These are phyloP conservation scores for Bolinopsis microptera DNA, from an alignment of 37 sponge, comb jelly and placozoan species.

Conservation along the genomic window DNA sequence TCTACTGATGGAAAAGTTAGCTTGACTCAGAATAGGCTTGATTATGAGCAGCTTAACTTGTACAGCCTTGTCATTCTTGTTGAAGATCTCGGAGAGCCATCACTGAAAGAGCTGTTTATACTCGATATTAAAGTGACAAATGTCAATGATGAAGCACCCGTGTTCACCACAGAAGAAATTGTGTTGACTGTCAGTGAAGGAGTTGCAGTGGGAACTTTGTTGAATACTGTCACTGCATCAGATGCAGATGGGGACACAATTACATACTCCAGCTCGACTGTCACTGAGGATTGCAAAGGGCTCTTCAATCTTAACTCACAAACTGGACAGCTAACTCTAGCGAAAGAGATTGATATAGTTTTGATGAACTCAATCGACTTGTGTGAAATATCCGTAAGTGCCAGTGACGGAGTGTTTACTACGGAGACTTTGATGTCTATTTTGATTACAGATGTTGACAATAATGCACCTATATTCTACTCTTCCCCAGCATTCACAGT, in stretches of 20 bases:
- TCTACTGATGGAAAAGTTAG: background rate
- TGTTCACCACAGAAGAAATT: background rate
- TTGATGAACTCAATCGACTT: background rate
- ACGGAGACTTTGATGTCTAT: background rate
- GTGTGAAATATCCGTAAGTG: background rate
- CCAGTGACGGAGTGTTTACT: conserved; percentile 29
- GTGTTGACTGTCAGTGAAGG: background rate
- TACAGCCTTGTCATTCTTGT: background rate
- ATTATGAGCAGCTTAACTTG: background rate
- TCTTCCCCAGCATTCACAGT: background rate
- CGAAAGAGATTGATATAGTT: background rate
- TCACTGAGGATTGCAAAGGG: background rate
- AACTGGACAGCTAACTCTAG: conserved; percentile 28
- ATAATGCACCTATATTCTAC: conserved; percentile 3
- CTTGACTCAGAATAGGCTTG: background rate
- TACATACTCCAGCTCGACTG: background rate
- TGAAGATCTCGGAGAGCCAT: background rate
- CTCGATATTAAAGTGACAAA: background rate
- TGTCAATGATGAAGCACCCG: conserved; percentile 40
- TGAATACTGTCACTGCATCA: background rate
- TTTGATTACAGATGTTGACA: background rate
- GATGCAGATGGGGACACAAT: conserved; percentile 49
- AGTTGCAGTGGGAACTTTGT: background rate
- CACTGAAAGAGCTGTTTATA: background rate
- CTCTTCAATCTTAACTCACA: background rate